A percentile compares a stretch with the other conserved stretches of the same genome.
Conservation (phyloP, 2,888 invertebrate genomes). For the Labia minor region DNA sequence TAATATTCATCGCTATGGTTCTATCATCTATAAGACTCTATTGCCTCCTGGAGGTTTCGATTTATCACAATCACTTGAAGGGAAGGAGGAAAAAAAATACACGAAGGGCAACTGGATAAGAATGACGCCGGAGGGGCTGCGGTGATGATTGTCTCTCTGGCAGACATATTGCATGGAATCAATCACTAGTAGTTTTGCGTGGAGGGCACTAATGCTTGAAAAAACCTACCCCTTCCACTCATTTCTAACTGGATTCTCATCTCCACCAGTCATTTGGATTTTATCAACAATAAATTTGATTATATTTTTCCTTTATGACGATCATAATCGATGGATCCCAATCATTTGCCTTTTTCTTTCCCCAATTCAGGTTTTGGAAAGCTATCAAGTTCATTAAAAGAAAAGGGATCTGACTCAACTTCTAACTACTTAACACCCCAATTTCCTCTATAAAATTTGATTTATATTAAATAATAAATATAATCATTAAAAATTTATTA, state of each 20-base stretch:
- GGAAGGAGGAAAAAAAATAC: neutral
- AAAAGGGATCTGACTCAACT: no score
- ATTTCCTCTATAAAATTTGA: no score
- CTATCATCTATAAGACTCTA: constrained; percentile 13
- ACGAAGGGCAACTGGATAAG: neutral
- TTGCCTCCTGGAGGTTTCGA: neutral
- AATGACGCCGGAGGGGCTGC: neutral
- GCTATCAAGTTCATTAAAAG: no score
- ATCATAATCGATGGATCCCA: no score
- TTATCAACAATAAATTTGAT: neutral
- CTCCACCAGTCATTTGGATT: no score
- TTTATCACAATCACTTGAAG: constrained; percentile 13
- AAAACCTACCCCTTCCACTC: neutral
- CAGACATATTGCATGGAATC: constrained; percentile 13
- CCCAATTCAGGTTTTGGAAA: no score
- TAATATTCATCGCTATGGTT: neutral
- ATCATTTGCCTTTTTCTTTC: no score
- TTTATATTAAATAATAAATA: no score
- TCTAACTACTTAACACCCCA: no score
- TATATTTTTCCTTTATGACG: neutral
- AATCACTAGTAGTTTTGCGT: neutral
- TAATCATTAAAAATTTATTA: no score
- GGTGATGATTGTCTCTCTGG: neutral
- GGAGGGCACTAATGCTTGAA: neutral
- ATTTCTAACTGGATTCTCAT: no score